Percentiles rank a stretch among this genome's conserved stretches.
Evolutionary conservation across 1,140 invertebrate species (phyloP).

Genomic region (Hylyphantes graminicola): DNA sequence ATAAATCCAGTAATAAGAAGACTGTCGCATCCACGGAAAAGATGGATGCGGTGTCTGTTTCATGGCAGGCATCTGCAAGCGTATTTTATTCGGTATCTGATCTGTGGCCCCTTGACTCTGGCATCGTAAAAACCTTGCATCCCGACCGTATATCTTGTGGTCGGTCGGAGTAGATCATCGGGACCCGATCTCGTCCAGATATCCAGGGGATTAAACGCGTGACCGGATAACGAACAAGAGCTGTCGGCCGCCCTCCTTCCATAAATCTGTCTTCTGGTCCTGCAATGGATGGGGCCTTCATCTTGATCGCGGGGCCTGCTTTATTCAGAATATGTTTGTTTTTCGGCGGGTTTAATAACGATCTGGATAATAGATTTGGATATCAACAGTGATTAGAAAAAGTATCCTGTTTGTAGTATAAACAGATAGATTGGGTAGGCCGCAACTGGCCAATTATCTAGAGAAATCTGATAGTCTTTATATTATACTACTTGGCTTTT

Average conservation of each 20-base stretch:
- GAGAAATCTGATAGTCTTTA: no score
- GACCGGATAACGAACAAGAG: conserved; percentile 35
- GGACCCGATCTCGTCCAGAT: conserved; percentile 9
- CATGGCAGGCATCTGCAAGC: conserved; percentile 1
- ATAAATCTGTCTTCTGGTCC: conserved; percentile 37
- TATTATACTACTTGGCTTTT: no score
- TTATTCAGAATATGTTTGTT: conserved; percentile 12
- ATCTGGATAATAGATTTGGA: conserved; percentile 31
- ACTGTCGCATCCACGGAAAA: conserved; percentile 11
- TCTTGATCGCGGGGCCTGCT: conserved; percentile 22
- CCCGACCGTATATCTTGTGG: conserved; percentile 38
- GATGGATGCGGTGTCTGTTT: conserved; percentile 11
- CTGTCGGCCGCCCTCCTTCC: background rate
- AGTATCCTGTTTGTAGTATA: no score
- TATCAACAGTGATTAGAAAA: background rate
- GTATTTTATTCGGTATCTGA: conserved; percentile 36
- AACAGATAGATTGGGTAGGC: no score
- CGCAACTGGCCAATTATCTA: no score
- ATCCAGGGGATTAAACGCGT: conserved; percentile 27
- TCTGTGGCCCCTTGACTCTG: conserved; percentile 10
- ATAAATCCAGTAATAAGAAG: conserved; percentile 7
- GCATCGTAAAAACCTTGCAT: conserved; percentile 34
- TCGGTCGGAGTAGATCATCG: conserved; percentile 31
- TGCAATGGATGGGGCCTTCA: conserved; percentile 11
- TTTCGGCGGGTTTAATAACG: conserved; percentile 18